These are phyloP conservation scores for Achatina immaculata DNA, from an alignment of 1,140 invertebrate genomes.

Conservation along the genomic window DNA sequence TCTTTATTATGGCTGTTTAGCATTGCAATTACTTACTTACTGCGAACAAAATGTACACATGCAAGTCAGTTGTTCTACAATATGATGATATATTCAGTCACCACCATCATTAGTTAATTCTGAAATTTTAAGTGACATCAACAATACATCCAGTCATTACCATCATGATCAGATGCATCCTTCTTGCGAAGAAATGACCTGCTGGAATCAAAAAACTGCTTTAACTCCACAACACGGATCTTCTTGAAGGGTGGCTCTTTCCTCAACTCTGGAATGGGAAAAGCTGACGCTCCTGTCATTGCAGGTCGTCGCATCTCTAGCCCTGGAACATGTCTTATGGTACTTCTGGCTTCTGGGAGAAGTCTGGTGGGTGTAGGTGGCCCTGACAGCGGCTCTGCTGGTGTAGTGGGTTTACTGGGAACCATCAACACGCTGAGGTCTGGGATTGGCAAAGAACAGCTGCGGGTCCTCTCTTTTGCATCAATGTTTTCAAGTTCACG, in stretches of 20 bases:
- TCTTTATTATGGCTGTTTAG: too few relatives aligned
- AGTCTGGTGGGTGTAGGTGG: constrained; percentile 24
- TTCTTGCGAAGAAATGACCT: constrained; percentile 51
- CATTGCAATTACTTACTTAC: too few relatives aligned
- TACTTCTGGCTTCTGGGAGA: constrained; percentile 17
- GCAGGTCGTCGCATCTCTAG: constrained; percentile 34
- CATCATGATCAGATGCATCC: constrained; percentile 42
- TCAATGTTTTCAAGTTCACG: constrained; percentile 81
- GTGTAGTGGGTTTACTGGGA: constrained; percentile 38
- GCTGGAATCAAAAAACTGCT: constrained; percentile 59
- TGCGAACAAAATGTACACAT: too few relatives aligned
- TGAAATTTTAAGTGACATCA: too few relatives aligned
- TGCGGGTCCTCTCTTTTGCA: constrained; percentile 83
- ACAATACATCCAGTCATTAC: neutral
- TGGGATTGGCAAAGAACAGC: constrained; percentile 92
- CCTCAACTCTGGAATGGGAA: constrained; percentile 36
- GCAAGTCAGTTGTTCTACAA: too few relatives aligned
- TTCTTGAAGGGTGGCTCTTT: constrained; percentile 64
- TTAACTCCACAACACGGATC: constrained; percentile 59
- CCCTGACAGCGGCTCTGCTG: constrained; percentile 21
- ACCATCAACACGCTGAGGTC: constrained; percentile 82
- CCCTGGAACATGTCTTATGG: constrained; percentile 28
- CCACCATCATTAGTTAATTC: too few relatives aligned
- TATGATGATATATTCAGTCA: too few relatives aligned
- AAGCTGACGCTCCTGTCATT: constrained; percentile 1